These are phyloP conservation scores for Heliangelus exortis DNA, from an alignment of 2,797 vertebrate species.

Conservation along the genomic window DNA sequence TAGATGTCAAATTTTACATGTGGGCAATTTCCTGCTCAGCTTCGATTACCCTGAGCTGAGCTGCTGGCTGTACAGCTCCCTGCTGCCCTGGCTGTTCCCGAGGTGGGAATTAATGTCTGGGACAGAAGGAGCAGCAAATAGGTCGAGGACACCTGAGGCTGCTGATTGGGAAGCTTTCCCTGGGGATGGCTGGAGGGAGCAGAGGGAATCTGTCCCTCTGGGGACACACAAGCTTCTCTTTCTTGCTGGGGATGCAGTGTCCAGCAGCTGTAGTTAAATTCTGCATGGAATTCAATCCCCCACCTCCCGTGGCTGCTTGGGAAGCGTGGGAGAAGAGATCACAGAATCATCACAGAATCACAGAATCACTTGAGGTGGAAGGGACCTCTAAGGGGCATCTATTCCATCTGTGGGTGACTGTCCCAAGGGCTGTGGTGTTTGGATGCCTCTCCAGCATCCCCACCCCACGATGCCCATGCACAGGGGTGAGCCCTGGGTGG, in stretches of 20 bases:
- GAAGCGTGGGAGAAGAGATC: not conserved
- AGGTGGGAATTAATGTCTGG: not conserved
- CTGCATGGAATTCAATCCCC: rapidly evolving
- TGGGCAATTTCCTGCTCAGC: not conserved
- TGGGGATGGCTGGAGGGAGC: rapidly evolving
- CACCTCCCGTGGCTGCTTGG: rapidly evolving
- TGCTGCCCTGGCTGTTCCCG: not conserved
- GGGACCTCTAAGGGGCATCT: no score
- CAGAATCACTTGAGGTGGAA: no score
- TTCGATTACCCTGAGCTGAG: not conserved
- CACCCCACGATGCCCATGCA: no score
- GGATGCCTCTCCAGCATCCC: not conserved
- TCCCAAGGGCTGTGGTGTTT: no score
- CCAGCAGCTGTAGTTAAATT: not conserved
- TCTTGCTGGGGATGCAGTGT: not conserved
- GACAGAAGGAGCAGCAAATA: rapidly evolving
- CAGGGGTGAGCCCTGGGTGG: no score
- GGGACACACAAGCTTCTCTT: rapidly evolving
- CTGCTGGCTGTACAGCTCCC: not conserved
- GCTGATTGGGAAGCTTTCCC: not conserved
- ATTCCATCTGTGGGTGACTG: no score
- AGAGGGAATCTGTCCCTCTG: not conserved
- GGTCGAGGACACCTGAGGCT: rapidly evolving
- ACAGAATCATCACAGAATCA: no score
- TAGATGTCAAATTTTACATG: not conserved